These are phyloP conservation scores for Pseudomyrmex cubaensis DNA, from an alignment of 1,140 invertebrate genomes.

Conservation along the genomic window DNA sequence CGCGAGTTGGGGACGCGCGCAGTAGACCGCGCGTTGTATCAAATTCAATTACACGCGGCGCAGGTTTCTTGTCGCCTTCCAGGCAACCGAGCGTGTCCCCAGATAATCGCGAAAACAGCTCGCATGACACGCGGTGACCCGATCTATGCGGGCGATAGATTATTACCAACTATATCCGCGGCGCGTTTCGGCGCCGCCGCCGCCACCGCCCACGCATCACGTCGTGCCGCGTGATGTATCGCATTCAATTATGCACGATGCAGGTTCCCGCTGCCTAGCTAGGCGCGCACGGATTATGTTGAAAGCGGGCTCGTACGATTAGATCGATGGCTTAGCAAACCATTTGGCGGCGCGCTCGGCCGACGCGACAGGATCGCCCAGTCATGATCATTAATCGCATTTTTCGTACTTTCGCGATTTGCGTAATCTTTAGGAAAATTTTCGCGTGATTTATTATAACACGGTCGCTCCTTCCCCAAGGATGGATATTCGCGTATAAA, in stretches of 20 bases:
- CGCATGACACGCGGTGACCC: slow-evolving; percentile 41
- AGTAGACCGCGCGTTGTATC: slow-evolving; percentile 21
- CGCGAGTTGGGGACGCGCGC: background rate
- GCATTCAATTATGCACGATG: slow-evolving; percentile 54
- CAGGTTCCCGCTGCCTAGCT: slow-evolving; percentile 22
- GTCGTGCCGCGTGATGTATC: slow-evolving; percentile 46
- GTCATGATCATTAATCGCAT: background rate
- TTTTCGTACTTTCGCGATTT: background rate
- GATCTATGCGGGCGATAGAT: slow-evolving; percentile 51
- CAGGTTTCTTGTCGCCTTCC: slow-evolving; percentile 50
- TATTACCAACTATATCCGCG: slow-evolving; percentile 54
- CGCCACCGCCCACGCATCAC: slow-evolving; percentile 21
- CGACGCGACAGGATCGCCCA: slow-evolving; percentile 2
- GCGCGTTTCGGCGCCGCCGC: slow-evolving; percentile 47
- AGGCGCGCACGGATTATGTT: slow-evolving; percentile 22
- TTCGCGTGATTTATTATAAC: background rate
- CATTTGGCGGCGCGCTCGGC: background rate
- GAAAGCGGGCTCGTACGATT: slow-evolving; percentile 45
- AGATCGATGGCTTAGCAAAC: slow-evolving; percentile 44
- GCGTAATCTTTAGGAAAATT: background rate
- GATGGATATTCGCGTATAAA: too few relatives aligned
- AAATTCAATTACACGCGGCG: slow-evolving; percentile 48
- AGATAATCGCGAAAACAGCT: slow-evolving; percentile 59
- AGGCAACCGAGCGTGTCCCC: slow-evolving; percentile 38
- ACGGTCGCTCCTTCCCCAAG: background rate